Evolutionary conservation across 2,888 invertebrate species (phyloP), one percentile per base, ranked within the genome.

Genomic region (Drosophila phalerata): DNA sequence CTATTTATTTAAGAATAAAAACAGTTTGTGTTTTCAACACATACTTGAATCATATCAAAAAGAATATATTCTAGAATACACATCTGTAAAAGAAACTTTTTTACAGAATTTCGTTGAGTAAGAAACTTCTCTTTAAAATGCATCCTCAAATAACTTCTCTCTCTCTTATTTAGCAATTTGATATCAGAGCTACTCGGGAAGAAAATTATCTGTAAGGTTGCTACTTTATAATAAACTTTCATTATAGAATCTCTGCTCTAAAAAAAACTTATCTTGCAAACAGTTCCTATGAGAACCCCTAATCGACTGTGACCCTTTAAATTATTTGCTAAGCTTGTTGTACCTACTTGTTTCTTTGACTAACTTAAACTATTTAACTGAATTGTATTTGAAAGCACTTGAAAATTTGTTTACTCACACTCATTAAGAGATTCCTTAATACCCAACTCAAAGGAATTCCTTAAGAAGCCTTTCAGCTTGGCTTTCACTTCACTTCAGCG

Each of bases 381-480:
- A 53, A 30, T 17, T 53, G 40, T 17, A 34, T 43, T 55, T 43
- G 9, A 32, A 22, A 22, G 10, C 40, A 17, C 42, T 43, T 13
- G 42, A 15, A 32, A 55, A 32, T 42, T 43, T 43, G 55, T 42
- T 32, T 34, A 22, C 32, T 55, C 43, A 32, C 55, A 34, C 22
- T 55, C 55, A 34, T 57, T 45, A 43, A 34, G 34, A 34, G 25
- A 34, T 45, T 34, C 32, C 43, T 34, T n/a, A 55, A 43, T 52
- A 10, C 17, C 19, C 56, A 63, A 28, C 30, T 56, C 67, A 56
- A 73, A 73, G 40, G 56, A 22, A 73, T 55, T 55, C 19, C 45
- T 37, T 47, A 30, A 49, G 45, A 49, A 55, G 42, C 47, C 57
- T 51, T 73, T 64, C 34, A 45, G 32, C 25, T 60, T 61, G n/a